phyloP scores from a whole-genome alignment of 2,797 vertebrate species.

The Cyclopterus lumpus region DNA sequence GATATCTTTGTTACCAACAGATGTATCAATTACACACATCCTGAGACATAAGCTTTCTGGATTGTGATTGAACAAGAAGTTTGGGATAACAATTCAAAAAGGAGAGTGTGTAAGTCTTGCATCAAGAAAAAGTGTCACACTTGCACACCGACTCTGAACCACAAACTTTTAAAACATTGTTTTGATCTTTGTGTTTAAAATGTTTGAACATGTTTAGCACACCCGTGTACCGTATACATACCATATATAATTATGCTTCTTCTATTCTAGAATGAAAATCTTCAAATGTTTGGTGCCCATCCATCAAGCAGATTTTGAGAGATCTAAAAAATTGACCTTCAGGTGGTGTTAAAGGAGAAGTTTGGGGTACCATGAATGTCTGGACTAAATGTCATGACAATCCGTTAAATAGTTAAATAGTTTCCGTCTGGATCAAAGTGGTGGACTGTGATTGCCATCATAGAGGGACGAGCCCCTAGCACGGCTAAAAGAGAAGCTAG shows the following conservation, averaged over 20 bases:
- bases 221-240: neutral
- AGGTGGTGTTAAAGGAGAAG: neutral
- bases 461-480: neutral
- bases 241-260: neutral
- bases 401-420: neutral
- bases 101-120: neutral
- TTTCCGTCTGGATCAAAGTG: neutral
- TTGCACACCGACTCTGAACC: neutral
- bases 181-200: neutral
- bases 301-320: neutral
- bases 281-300: neutral
- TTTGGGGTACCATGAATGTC: neutral
- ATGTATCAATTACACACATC: neutral
- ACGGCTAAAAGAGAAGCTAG: neutral
- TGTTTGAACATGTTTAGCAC: neutral
- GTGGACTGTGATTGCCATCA: neutral
- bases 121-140: neutral
- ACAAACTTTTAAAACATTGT: neutral
- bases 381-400: neutral
- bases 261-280: constrained; percentile 8
- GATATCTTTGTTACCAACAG: too few species aligned
- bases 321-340: neutral
- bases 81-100: neutral
- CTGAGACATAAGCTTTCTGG: neutral
- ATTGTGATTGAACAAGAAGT: neutral